These are phyloP conservation scores for Drosophila affinis DNA, from an alignment of 2,888 invertebrate species.

Conservation along the genomic window DNA sequence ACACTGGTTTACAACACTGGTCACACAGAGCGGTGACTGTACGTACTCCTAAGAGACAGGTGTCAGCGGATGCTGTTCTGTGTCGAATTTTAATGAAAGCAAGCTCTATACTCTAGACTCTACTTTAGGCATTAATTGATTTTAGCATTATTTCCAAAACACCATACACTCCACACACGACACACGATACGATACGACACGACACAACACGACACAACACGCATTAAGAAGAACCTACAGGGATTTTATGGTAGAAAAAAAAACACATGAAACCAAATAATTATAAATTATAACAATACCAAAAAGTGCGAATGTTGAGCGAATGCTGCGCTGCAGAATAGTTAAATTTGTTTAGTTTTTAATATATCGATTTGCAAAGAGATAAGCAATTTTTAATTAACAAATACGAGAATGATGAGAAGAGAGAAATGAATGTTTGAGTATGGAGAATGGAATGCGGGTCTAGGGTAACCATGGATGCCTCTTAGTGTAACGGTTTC, in stretches of 20 bases:
- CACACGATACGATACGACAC: conserved; percentile 13
- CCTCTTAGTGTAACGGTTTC: conserved; percentile 77
- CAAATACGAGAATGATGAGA: conserved; percentile 2
- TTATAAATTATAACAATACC: conserved; percentile 30
- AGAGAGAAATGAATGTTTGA: not conserved
- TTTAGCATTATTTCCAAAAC: conserved; percentile 36
- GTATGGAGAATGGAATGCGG: conserved; percentile 55
- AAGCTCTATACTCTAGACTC: conserved; percentile 10
- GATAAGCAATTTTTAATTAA: conserved; percentile 69
- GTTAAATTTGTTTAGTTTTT: conserved; percentile 68
- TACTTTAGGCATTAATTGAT: conserved; percentile 45
- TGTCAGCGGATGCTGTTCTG: conserved; percentile 26
- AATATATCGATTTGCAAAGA: conserved; percentile 39
- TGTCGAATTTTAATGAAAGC: conserved; percentile 39
- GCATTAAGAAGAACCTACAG: conserved; percentile 78
- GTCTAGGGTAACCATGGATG: conserved; percentile 64
- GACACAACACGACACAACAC: conserved; percentile 29
- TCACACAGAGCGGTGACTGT: not conserved
- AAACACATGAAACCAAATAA: conserved; percentile 47
- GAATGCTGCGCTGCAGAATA: conserved; percentile 50
- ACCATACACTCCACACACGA: conserved; percentile 5
- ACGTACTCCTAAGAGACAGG: not conserved
- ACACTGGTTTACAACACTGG: conserved; percentile 9
- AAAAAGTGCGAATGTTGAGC: conserved; percentile 7
- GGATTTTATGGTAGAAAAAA: conserved; percentile 81